Base-by-base conservation (phyloP, 2,113 vertebrate species). In the Polypterus senegalus region DNA sequence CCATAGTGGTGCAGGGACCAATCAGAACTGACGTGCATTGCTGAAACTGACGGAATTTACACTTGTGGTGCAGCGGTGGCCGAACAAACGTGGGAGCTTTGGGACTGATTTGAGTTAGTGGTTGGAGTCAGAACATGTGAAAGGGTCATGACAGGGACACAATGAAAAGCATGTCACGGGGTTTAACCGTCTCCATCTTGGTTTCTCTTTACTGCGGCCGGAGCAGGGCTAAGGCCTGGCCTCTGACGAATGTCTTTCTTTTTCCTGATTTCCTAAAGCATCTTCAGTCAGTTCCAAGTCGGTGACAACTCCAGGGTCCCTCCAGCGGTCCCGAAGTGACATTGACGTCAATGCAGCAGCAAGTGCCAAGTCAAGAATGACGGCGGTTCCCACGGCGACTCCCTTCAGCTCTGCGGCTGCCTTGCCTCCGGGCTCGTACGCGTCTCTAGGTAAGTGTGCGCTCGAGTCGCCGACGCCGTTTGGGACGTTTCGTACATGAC, bases 261-360 rank as follows among this genome's bases (percentile, higher is more conserved):
- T 3, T 49, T 66, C 10, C 75, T 61, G 61, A 47, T 70, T 70
- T 65, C 70, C 63, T 69, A 59, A 77, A 95, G 93, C 87, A 76
- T 95, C 93, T 68, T 83, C 92, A 61, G 85, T 91, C 67, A 85
- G 88, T 74, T 77, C 83, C 74, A 86, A 93, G 76, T 83, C 84
- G 10, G 72, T 83, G 46, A 81, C 89, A 7, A 86, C 90, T 0
- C 80, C 94, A 0, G 89, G 94, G 56, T 90, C 94, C 62, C 90
- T 99, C 57, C 94, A 98, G 74, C 91, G 96, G 6, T 99, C 96
- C 68, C 90, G 94, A 54, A 99, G 96, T 10, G 96, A 99, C 71
- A 85, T 99, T 4, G 96, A 98, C 0, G 94, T 99, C 61, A 99
- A 98, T 3, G 95, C 96, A 6, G 96, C 95, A 59, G 91, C 95